A percentile compares a stretch with the other conserved stretches of the same genome.
Conservation (phyloP, 2,888 invertebrate species). For the Homarus gammarus region DNA sequence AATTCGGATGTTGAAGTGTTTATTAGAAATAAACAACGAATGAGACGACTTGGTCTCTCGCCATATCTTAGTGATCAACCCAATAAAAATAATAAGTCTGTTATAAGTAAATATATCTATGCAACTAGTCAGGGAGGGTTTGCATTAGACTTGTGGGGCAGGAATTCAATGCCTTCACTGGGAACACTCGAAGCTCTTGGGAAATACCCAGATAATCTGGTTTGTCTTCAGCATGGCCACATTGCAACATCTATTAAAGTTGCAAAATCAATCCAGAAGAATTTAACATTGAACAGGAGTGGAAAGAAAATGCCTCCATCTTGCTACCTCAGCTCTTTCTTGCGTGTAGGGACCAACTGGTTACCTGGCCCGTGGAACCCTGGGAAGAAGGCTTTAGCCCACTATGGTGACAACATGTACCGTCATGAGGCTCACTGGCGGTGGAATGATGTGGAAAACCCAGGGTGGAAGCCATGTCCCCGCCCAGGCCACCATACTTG, state of each 20-base stretch:
- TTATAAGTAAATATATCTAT: conserved; percentile 41
- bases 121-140: conserved; percentile 68
- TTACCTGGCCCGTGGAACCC: conserved; percentile 70
- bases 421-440: conserved; percentile 72
- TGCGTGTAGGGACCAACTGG: conserved; percentile 57
- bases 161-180: conserved; percentile 19
- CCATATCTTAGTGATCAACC: conserved; percentile 33
- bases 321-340: conserved; percentile 53
- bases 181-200: conserved; percentile 32
- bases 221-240: conserved; percentile 63
- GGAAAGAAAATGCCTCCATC: not conserved
- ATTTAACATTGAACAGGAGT: not conserved
- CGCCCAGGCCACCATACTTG: conserved; percentile 68
- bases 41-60: conserved; percentile 65
- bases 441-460: conserved; percentile 28
- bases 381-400: conserved; percentile 42
- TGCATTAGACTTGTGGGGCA: conserved; percentile 69
- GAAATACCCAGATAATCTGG: conserved; percentile 58
- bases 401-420: conserved; percentile 61
- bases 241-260: conserved; percentile 36
- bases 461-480: conserved; percentile 60
- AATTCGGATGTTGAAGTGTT: conserved; percentile 50
- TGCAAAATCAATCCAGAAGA: conserved; percentile 19
- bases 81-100: conserved; percentile 21
- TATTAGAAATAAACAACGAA: conserved; percentile 49